A percentile compares a stretch with the other conserved stretches of the same genome.
Evolutionary conservation across 2,113 vertebrate genomes (phyloP).

Genomic region (Bettongia penicillata): DNA sequence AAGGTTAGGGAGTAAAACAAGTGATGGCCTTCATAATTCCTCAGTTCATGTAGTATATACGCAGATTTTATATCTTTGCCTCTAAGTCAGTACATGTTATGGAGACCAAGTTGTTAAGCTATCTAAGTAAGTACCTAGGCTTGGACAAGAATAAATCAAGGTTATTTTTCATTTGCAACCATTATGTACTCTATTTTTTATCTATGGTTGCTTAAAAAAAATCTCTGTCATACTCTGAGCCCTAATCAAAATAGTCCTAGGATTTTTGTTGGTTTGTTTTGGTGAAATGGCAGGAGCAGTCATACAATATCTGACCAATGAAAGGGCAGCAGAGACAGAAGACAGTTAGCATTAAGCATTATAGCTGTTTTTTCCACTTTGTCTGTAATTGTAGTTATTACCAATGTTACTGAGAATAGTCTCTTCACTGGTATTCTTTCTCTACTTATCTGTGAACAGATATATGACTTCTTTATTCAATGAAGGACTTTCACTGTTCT

Average conservation of each 20-base stretch:
- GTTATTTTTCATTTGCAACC: no score
- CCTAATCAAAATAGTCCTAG: not conserved
- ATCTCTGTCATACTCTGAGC: not conserved
- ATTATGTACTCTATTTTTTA: not conserved
- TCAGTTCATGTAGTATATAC: not conserved
- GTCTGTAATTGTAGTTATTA: not conserved
- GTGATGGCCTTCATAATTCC: not conserved
- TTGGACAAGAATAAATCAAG: no score
- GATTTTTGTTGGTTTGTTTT: not conserved
- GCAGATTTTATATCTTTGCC: not conserved
- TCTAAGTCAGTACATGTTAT: not conserved
- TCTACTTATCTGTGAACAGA: not conserved
- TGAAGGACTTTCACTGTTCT: accelerated
- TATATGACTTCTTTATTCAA: no score
- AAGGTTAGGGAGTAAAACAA: not conserved
- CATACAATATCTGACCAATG: not conserved
- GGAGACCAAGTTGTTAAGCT: not conserved
- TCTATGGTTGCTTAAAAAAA: not conserved
- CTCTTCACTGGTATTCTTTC: not conserved
- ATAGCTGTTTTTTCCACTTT: not conserved
- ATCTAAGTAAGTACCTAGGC: not conserved
- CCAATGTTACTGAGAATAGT: not conserved
- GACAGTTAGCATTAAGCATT: not conserved
- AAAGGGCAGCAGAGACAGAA: not conserved
- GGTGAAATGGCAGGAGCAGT: not conserved